These are phyloP conservation scores for Limanda limanda DNA, from an alignment of 2,113 vertebrate species.

Conservation along the genomic window DNA sequence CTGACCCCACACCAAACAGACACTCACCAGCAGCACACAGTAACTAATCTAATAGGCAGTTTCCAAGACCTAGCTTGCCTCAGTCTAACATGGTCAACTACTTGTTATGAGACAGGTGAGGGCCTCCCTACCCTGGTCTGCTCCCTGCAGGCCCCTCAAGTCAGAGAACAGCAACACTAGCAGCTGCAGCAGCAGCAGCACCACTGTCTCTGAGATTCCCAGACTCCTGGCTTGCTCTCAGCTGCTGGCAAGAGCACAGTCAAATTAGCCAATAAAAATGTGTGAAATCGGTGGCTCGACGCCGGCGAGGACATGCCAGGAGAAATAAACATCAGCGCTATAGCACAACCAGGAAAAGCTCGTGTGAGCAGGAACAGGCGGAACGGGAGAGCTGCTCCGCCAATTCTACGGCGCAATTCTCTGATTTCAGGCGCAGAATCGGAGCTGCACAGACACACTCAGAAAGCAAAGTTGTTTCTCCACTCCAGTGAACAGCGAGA, in stretches of 20 bases:
- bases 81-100: constrained; percentile 51
- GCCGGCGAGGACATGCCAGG: constrained; percentile 78
- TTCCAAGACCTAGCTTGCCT: constrained; percentile 19
- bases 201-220: constrained; percentile 56
- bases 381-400: constrained; percentile 50
- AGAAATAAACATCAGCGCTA: constrained; percentile 83
- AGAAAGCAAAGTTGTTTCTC: constrained; percentile 56
- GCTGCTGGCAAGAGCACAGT: constrained; percentile 81
- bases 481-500: constrained; percentile 46
- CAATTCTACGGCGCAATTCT: constrained; percentile 52
- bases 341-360: constrained; percentile 65
- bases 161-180: constrained; percentile 42
- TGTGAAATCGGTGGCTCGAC: constrained; percentile 82
- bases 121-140: constrained; percentile 5
- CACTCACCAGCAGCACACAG: constrained; percentile 49
- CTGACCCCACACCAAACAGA: constrained; percentile 57
- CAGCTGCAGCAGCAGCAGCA: constrained; percentile 24
- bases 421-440: constrained; percentile 47
- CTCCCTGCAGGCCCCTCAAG: constrained; percentile 34
- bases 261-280: constrained; percentile 85
- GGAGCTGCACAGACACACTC: constrained; percentile 39
- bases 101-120: constrained; percentile 60
- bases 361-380: constrained; percentile 58
- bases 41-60: constrained; percentile 58
- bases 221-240: constrained; percentile 71